Conservation (phyloP, 2,113 vertebrate species). For the Paramisgurnus dabryanus region DNA sequence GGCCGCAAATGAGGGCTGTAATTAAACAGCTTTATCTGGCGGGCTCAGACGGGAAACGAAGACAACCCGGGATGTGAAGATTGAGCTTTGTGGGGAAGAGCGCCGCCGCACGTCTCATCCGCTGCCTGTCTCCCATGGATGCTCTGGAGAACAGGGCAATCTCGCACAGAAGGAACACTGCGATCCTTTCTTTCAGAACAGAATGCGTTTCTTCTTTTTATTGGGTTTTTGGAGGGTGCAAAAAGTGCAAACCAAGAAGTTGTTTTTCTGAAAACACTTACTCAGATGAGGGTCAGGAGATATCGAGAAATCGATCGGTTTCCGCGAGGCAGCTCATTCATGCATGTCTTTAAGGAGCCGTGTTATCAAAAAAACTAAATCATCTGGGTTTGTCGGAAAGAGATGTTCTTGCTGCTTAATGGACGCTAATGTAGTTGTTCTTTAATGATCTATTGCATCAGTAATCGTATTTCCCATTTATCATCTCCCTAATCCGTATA, state of each 20-base stretch:
- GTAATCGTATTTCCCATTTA: conserved; percentile 39
- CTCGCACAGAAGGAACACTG: too few species aligned
- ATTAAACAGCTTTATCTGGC: conserved; percentile 58
- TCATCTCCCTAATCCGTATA: conserved; percentile 9
- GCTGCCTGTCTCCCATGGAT: not conserved
- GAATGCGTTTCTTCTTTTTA: not conserved
- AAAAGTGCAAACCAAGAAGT: not conserved
- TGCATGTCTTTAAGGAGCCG: not conserved
- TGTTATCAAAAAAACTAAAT: not conserved
- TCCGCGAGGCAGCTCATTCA: not conserved
- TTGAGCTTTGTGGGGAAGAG: not conserved
- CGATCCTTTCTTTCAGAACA: not conserved
- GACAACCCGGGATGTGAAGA: not conserved
- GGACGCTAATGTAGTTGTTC: conserved; percentile 27
- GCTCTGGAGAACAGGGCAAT: not conserved
- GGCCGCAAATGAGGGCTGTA: conserved; percentile 51
- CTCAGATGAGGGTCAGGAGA: not conserved
- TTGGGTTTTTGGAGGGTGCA: not conserved
- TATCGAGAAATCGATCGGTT: conserved; percentile 7
- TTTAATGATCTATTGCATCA: conserved; percentile 39
- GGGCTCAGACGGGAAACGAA: conserved; percentile 13
- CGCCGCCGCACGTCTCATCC: not conserved
- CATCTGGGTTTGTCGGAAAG: conserved; percentile 10
- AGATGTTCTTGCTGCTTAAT: conserved; percentile 8
- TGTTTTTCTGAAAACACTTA: not conserved